These are phyloP conservation scores for Meloidogyne chitwoodi DNA, from an alignment of 1,140 invertebrate species.

Conservation along the genomic window DNA sequence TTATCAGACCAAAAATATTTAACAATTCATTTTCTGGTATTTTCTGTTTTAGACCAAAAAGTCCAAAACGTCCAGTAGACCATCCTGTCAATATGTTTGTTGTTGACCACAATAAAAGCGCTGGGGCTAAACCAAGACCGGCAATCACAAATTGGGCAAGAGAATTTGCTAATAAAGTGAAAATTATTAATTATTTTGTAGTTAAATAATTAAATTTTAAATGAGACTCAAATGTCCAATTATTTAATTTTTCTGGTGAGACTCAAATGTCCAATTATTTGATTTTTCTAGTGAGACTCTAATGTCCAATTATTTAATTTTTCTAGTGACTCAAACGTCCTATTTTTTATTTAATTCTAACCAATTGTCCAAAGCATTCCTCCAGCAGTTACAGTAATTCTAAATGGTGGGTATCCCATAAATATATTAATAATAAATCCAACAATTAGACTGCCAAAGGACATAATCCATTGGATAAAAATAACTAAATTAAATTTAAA, in stretches of 20 bases:
- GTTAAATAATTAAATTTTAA: not conserved
- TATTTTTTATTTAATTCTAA: not conserved
- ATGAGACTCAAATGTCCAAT: not conserved
- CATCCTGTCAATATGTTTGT: conserved; percentile 41
- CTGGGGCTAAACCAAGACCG: conserved; percentile 30
- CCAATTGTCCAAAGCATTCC: conserved; percentile 26
- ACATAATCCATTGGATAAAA: conserved; percentile 34
- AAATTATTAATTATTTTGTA: too few species aligned
- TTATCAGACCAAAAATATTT: conserved; percentile 26
- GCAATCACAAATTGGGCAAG: conserved; percentile 27
- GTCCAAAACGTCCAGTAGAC: conserved; percentile 32
- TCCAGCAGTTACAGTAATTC: not conserved
- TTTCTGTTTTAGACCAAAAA: conserved; percentile 30
- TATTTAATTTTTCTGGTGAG: too few species aligned
- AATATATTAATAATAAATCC: conserved; percentile 26
- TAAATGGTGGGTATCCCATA: conserved; percentile 24
- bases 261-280: not conserved
- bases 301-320: too few species aligned
- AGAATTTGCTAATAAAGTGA: conserved; percentile 18
- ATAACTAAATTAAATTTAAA: conserved; percentile 1
- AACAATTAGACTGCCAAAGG: conserved; percentile 22
- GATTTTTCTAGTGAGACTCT: too few species aligned
- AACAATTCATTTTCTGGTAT: conserved; percentile 21
- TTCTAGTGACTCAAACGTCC: too few species aligned
- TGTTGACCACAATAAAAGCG: conserved; percentile 34